Evolutionary conservation across 2,888 invertebrate species (phyloP), one percentile per base, ranked within the genome.

Genomic region (Zele albiditarsus): DNA sequence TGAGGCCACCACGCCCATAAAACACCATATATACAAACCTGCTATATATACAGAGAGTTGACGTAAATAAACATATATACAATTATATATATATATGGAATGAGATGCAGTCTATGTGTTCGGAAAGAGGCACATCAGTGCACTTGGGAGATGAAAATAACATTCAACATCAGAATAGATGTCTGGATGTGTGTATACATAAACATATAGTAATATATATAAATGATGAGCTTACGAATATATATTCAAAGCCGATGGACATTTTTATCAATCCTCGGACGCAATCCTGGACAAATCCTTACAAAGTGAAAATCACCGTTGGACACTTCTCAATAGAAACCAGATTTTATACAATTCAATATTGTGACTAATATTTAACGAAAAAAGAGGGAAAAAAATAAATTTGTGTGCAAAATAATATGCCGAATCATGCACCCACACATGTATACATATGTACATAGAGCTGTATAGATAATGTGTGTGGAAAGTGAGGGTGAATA

Each of bases 1-100:
- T 20, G 77, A 74, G 82, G 81, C 81, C 82, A 83, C 79, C 77
- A 83, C 84, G 83, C 80, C 84, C 82, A 82, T 82, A 78, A 81
- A 81, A 81, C 81, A 62, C 53, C 53, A 53, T 20, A 23, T 20
- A 53, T 53, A 79, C 79, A 79, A 79, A 81, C 79, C 82, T 81
- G 78, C 69, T 72, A 74, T 67, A 77, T 31, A 53, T 25, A 67
- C 10, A 42, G 16, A 53, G 27, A 25, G 27, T 6, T 42, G 16
- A 38, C 25, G 46, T 46, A 66, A 38, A 70, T 33, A 67, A 38
- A 23, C 14, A 38, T 38, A 38, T 38, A 38, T 38, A 12, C 38
- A 38, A 8, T 12, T 12, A 38, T 38, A 38, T 38, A 38, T 2
- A 8, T 2, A 38, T 38, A 38, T 38, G 12, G 2, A 2, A 38